Evolutionary conservation across 2,797 vertebrate species (phyloP).

Genomic region (Lophius americanus): DNA sequence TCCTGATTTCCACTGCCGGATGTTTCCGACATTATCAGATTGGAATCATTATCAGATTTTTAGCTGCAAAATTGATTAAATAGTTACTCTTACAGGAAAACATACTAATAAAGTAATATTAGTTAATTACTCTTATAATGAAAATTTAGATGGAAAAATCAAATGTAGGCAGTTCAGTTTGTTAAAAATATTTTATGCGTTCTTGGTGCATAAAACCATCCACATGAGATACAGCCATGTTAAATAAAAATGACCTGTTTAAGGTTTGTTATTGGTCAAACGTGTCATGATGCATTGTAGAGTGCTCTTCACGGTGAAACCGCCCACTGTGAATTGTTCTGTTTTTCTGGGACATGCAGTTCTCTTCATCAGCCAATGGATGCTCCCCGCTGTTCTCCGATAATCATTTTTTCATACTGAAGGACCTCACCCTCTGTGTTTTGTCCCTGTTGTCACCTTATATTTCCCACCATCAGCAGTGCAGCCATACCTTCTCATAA

Average conservation of each 20-base stretch:
- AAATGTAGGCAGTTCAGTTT: not conserved
- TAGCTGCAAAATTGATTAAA: too few species aligned
- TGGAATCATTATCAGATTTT: constrained; percentile 4
- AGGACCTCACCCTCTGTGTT: constrained; percentile 21
- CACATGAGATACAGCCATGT: not conserved
- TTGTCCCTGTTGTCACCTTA: constrained; percentile 13
- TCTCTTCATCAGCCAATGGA: constrained; percentile 37
- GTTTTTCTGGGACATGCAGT: constrained; percentile 58
- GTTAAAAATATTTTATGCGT: not conserved
- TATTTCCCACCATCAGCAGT: constrained; percentile 32
- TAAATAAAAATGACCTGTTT: not conserved
- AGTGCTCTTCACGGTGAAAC: constrained; percentile 29
- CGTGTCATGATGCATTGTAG: constrained; percentile 14
- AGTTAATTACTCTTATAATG: not conserved
- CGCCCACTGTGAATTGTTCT: constrained; percentile 30
- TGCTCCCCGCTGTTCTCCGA: constrained; percentile 26
- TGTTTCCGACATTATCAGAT: not conserved
- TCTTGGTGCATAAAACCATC: not conserved
- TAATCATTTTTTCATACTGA: constrained; percentile 52
- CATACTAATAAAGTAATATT: not conserved
- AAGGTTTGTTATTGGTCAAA: constrained; percentile 22
- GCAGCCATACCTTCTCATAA: constrained; percentile 66
- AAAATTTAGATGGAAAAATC: not conserved
- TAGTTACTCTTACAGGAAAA: not conserved
- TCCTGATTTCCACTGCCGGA: too few species aligned